phyloP scores from a whole-genome alignment of 2,888 invertebrate genomes.

The Tipula helvola region DNA sequence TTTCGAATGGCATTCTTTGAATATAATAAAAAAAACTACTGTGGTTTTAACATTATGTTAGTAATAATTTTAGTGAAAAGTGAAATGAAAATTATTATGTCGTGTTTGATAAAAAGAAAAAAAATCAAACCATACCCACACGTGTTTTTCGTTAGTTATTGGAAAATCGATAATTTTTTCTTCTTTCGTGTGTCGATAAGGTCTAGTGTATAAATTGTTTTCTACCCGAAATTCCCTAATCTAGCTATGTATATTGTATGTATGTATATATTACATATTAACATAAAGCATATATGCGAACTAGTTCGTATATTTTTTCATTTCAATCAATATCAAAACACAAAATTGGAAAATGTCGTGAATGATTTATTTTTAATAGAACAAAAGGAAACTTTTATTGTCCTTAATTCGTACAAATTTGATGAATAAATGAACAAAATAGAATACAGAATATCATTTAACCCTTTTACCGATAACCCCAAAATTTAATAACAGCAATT shows the following conservation, averaged over 20 bases:
- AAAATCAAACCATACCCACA: background rate
- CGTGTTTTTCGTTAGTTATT: background rate
- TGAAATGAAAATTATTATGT: background rate
- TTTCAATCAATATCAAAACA: background rate
- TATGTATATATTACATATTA: background rate
- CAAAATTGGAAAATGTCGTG: background rate
- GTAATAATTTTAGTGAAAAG: background rate
- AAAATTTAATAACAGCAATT: background rate
- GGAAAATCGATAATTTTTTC: background rate
- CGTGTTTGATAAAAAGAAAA: background rate
- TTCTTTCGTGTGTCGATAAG: background rate
- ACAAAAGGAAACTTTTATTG: background rate
- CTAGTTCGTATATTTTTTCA: background rate
- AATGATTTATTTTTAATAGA: background rate
- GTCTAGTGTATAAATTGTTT: background rate
- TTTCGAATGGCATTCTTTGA: background rate
- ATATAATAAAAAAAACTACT: background rate
- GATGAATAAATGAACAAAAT: background rate
- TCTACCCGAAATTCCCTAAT: background rate
- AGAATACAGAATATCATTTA: background rate
- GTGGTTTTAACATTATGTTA: background rate
- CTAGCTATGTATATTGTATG: background rate
- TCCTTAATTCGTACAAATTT: background rate
- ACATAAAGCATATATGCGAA: background rate
- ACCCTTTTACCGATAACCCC: background rate